Percentiles rank a stretch among this genome's conserved stretches.
phyloP scores from a whole-genome alignment of 2,888 invertebrate species.

The Drosophila fungiperda region DNA sequence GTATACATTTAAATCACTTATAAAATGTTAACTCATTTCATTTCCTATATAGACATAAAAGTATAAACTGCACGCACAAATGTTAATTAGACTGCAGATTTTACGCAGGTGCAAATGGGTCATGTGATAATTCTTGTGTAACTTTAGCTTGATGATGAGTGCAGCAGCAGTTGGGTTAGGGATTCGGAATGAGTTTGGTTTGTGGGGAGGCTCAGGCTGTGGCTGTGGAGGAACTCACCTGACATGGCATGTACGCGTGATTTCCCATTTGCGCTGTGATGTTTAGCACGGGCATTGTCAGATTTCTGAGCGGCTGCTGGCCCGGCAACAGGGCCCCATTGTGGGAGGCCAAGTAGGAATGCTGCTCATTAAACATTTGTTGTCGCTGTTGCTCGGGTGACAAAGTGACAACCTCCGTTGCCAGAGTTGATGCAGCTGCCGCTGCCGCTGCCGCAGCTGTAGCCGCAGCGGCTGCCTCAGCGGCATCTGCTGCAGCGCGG shows the following conservation, averaged over 20 bases:
- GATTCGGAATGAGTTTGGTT: constrained; percentile 15
- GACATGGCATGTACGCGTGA: constrained; percentile 96
- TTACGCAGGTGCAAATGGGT: no score
- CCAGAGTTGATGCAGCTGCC: constrained; percentile 47
- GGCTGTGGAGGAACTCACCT: constrained; percentile 86
- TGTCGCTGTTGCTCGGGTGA: constrained; percentile 74
- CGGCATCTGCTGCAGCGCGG: constrained; percentile 68
- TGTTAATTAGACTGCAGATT: constrained; percentile 6
- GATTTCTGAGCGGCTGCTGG: constrained; percentile 63
- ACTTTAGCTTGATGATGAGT: constrained; percentile 1
- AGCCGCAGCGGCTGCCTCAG: constrained; percentile 59
- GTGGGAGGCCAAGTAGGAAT: constrained; percentile 79
- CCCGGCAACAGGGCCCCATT: constrained; percentile 51
- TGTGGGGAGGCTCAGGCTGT: not conserved
- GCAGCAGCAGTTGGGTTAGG: constrained; percentile 4
- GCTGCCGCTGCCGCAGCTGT: constrained; percentile 53
- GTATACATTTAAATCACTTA: not conserved
- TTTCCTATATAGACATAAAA: not conserved
- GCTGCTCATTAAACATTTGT: constrained; percentile 77
- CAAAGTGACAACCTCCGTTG: constrained; percentile 57
- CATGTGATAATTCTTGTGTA: constrained; percentile 3
- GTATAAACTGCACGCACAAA: not conserved
- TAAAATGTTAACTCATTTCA: not conserved
- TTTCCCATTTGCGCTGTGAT: constrained; percentile 96
- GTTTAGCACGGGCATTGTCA: constrained; percentile 87